Base-by-base conservation (phyloP, 2,888 invertebrate genomes). In the Crossocerus cetratus region DNA sequence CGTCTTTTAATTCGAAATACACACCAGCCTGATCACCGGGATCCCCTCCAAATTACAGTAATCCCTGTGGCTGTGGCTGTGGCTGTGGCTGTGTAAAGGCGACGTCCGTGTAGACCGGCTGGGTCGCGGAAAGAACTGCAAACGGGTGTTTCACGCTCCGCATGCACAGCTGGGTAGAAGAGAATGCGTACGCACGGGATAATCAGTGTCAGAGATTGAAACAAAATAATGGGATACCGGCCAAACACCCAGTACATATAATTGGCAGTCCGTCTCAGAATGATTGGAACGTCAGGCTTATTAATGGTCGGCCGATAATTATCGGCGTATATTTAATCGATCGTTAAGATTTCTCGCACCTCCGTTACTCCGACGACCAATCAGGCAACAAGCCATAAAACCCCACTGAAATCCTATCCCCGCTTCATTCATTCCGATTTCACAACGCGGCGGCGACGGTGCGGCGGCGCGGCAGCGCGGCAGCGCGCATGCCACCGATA, bases 261-360 rank as follows among this genome's bases (percentile, higher is more conserved):
- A 21, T 49, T 49, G 14, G 49, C 49, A 14, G 49, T 11, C 16
- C 16, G 16, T 16, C 14, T 49, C 14, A 62, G 60, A 59, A 42
- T 57, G 68, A 69, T 65, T 54, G 61, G 58, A 74, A 65, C 23
- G 65, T 55, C 69, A 70, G 69, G 44, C 60, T 74, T 74, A 75
- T 70, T 70, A 66, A 75, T 66, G 65, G 55, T 61, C 44, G 1
- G 18, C 21, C 22, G 68, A 61, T 68, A 73, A 74, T 74, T 65
- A 65, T 5, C 54, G 16, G 0, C 45, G 59, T 65, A 66, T 65
- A 74, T 13, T 22, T 75, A 22, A 66, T 69, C 69, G 65, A 75
- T 74, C 66, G 69, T 74, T 58, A 59, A 55, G 44, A 56, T 45
- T 66, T 14, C 69, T 54, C 69, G 8, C 69, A 56, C 69, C 69